Base-by-base conservation (phyloP, 2,797 vertebrate species). In the Limosa lapponica region DNA sequence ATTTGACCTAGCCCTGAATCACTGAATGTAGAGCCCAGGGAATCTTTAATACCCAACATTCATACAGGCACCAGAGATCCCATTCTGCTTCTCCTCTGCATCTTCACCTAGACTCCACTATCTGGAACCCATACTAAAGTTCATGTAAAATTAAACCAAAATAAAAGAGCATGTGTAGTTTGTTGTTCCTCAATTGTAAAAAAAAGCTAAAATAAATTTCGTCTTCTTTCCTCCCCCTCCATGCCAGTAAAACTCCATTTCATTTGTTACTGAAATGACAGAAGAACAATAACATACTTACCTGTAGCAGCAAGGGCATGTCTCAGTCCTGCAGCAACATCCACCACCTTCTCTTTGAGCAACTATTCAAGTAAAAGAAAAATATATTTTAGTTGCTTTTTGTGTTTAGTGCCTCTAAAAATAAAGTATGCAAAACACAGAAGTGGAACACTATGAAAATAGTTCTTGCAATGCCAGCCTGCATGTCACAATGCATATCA, bases 301-400 rank as follows among this genome's bases (percentile, higher is more conserved):
- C 99, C 98, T 97, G 99, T 98, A 75, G 98, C 98, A 95, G 98
- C 99, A 49, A 99, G 97, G 0, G 98, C 98, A 89, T 99, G 99
- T 96, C 99, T 98, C 80, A 99, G 98, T 90, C 99, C 99, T 94
- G 99, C 99, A 92, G 99, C 98, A 91, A 99, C 74, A 95, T 96
- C 97, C 78, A 98, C 92, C 78, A 98, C 97, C 41, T 97, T 97
- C 85, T 99, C 98, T 91, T 92, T 98, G 64, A 99, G 95, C 92
- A 97, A 93, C 99, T 99, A 95, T 32, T 58, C 66, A 93, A 92
- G 58, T 34, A 85, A 88, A 86, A 94, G 5, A 89, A 81, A 95
- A 64, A 44, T 1, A 18, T 6, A 32, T n/a, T 44, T 87, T 46
- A 55, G 16, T 32, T 41, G 19, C 3, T 16, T 49, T 67, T 74